Evolutionary conservation across 1,140 invertebrate species (phyloP).

Genomic region (Ptiloglossa arizonensis): DNA sequence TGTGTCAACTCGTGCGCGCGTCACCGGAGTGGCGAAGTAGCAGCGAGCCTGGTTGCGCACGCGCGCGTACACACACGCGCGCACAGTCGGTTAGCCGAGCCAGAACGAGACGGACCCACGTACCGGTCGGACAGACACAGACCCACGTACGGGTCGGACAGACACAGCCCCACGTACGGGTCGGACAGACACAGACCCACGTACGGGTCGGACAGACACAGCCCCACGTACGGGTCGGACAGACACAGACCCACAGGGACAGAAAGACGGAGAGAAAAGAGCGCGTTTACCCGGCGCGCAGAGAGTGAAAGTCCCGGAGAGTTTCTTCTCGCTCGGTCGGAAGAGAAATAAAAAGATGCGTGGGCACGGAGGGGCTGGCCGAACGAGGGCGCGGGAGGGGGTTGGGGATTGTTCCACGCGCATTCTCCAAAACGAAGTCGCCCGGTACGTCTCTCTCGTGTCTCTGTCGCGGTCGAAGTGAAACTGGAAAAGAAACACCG

Average conservation of each 20-base stretch:
- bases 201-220: conserved; percentile 25
- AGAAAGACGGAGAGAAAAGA: background rate
- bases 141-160: too few species aligned
- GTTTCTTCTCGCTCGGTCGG: conserved; percentile 13
- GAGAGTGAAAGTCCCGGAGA: conserved; percentile 42
- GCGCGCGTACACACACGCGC: too few species aligned
- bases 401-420: background rate
- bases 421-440: conserved; percentile 10
- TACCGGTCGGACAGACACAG: too few species aligned
- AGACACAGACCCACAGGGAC: too few species aligned
- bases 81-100: too few species aligned
- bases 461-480: background rate
- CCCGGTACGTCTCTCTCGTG: too few species aligned
- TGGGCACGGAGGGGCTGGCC: background rate
- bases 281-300: background rate
- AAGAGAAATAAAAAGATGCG: conserved; percentile 18
- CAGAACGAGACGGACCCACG: too few species aligned
- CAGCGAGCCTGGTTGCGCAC: too few species aligned
- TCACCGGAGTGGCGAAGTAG: too few species aligned
- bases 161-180: too few species aligned
- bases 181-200: too few species aligned
- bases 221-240: background rate
- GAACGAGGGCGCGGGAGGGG: background rate
- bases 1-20: too few species aligned
- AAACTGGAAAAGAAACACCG: conserved; percentile 11